Base-by-base conservation (phyloP, 64 coral and sea anemone genomes). In the Anthopleura sola region DNA sequence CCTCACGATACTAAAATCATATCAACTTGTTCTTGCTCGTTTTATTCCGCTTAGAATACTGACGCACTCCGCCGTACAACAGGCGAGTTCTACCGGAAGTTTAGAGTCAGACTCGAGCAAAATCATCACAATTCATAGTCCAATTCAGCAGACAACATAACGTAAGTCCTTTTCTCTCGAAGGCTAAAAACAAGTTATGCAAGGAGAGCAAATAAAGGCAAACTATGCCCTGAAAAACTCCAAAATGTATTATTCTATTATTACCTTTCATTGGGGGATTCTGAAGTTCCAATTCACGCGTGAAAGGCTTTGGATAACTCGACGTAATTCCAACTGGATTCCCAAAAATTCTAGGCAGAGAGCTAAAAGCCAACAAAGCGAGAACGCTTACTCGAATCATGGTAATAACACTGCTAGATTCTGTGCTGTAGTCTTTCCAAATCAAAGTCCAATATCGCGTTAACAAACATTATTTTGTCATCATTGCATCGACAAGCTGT, bases 231-330 rank as follows among this genome's bases (percentile, higher is more conserved):
- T 10, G 14, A 77, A 77, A 37, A 37, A 33, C 3, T 0, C 19
- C 18, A 19, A 40, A 77, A 77, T 18, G 37, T 21, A 5, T 29
- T 5, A 40, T 13, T 83, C n/a, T n/a, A n/a, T n/a, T n/a, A 10
- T 36, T 85, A 94, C 93, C 93, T 71, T 87, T 71, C n/a, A 94
- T 68, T 1, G 56, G 83, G 34, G 93, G 93, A 18, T 91, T 11
- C 60, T 91, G 40, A 11, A 91, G 20, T 24, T 21, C 14, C 24
- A 94, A 83, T 81, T 85, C 60, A 29, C 81, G 69, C 13, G 33
- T 74, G 26, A 94, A 94, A n/a, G 93, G 93, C 26, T 75, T 68
- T 38, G 89, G 88, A 34, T 85, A 82, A 4, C 7, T 48, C 13
- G n/a, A 10, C 28, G 28, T 0, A 28, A 8, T 26, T 62, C 24